Conservation (phyloP, 2,797 vertebrate species). For the Pampus argenteus region DNA sequence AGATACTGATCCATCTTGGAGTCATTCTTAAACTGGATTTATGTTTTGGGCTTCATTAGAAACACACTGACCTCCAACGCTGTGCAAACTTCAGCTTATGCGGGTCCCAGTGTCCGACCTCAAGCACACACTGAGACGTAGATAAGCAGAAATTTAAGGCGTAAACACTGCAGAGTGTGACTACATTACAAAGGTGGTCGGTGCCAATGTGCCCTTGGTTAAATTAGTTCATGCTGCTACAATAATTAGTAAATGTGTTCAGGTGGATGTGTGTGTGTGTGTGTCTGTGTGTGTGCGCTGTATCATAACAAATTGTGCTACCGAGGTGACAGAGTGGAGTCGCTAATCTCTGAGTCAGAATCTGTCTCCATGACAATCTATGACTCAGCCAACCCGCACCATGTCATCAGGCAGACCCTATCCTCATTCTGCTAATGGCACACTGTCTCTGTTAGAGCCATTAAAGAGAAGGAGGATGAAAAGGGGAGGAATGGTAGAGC, state of each 20-base stretch:
- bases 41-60: too few relatives aligned
- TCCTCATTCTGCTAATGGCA: conserved; percentile 60
- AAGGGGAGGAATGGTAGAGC: background rate
- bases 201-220: background rate
- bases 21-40: too few relatives aligned
- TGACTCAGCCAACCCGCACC: conserved; percentile 2
- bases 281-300: background rate
- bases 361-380: conserved; percentile 16
- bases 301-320: background rate
- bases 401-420: conserved; percentile 30
- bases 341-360: conserved; percentile 13
- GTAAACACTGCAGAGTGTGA: background rate
- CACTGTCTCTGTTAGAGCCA: conserved; percentile 15
- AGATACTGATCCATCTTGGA: too few relatives aligned
- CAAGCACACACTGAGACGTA: too few relatives aligned
- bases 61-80: too few relatives aligned
- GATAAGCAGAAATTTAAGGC: background rate
- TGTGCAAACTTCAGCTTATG: too few relatives aligned
- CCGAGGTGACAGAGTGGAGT: background rate
- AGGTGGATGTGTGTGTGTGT: background rate
- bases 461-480: conserved; percentile 31
- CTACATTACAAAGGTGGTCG: background rate
- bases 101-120: too few relatives aligned
- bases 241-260: background rate
- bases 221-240: background rate